Evolutionary conservation across 1,140 invertebrate genomes (phyloP).

Genomic region (Asobara japonica): DNA sequence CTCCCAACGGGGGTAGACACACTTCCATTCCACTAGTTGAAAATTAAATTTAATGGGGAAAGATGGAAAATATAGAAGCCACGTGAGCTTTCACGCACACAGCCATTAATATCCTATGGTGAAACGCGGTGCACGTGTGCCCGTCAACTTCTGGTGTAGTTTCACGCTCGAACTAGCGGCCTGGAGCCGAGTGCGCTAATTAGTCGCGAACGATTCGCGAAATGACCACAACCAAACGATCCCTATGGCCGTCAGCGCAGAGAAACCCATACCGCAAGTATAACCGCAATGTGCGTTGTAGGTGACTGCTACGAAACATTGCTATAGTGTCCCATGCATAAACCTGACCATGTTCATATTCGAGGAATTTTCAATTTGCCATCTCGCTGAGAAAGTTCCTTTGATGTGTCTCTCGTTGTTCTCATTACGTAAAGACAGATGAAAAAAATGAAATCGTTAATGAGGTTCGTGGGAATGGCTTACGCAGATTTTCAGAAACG

Average conservation of each 20-base stretch:
- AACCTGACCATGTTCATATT: neutral
- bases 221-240: constrained; percentile 16
- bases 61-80: neutral
- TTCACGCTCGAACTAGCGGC: neutral
- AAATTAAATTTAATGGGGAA: neutral
- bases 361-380: neutral
- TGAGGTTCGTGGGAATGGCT: no score
- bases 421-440: no score
- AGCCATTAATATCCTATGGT: no score
- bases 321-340: neutral
- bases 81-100: neutral
- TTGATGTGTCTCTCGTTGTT: no score
- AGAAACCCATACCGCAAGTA: neutral
- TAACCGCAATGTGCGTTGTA: constrained; percentile 18
- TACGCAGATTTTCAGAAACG: no score
- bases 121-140: neutral
- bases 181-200: constrained; percentile 15
- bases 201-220: constrained; percentile 24
- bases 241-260: constrained; percentile 1
- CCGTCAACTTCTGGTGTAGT: neutral
- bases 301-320: constrained; percentile 11
- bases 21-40: no score
- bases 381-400: neutral
- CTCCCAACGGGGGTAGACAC: no score
- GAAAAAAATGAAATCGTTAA: no score